phyloP scores from a whole-genome alignment of 92 coral and sea anemone species.

The Siderastrea siderea region DNA sequence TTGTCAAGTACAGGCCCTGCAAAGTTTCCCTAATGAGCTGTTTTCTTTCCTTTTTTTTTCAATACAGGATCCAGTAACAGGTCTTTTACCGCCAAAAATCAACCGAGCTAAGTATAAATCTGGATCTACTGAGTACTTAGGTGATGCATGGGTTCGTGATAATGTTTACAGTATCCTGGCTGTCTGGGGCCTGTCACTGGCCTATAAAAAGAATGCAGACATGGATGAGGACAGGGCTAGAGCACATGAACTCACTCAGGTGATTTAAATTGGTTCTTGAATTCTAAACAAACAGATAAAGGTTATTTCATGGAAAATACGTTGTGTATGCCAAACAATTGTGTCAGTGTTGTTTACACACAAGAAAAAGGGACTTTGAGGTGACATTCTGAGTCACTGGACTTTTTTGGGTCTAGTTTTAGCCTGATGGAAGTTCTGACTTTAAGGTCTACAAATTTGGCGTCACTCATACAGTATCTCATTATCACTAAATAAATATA shows the following conservation, averaged over 20 bases:
- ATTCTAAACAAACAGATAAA: no score
- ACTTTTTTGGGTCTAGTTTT: no score
- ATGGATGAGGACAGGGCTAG: constrained; percentile 97
- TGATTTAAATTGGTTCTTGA: not conserved
- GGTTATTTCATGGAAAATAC: no score
- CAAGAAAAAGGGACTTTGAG: no score
- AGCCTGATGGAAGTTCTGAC: no score
- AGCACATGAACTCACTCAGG: constrained; percentile 97
- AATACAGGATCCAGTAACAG: constrained; percentile 94
- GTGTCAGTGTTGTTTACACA: no score
- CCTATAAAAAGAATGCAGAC: constrained; percentile 95
- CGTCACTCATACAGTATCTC: no score
- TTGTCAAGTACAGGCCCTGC: not conserved
- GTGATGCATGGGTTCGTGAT: constrained; percentile 98
- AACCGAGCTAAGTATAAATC: constrained; percentile 74
- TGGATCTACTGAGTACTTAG: constrained; percentile 72
- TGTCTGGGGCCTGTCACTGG: constrained; percentile 97
- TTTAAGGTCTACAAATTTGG: no score
- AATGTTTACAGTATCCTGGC: constrained; percentile 97
- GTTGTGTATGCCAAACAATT: no score
- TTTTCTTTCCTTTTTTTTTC: not conserved
- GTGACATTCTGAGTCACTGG: no score
- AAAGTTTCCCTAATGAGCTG: not conserved
- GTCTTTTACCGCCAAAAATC: constrained; percentile 91
- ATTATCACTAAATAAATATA: no score